Evolutionary conservation across 1,140 invertebrate species (phyloP), one percentile per base, ranked within the genome.

Genomic region (Contarinia nasturtii): DNA sequence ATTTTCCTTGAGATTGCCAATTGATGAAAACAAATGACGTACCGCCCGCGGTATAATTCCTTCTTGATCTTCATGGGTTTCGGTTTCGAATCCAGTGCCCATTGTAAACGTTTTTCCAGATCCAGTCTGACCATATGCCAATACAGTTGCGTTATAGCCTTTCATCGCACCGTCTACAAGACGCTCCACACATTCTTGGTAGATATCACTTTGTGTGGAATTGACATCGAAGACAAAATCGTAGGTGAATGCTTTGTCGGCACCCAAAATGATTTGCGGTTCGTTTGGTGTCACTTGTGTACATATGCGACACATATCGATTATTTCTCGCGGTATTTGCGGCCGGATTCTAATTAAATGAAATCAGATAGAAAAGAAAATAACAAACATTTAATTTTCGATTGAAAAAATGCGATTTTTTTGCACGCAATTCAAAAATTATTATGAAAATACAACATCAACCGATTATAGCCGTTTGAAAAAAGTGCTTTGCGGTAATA

Each of bases 81-180:
- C 80, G 2, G 88, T 73, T 55, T 97, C 92, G 65, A 97, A 96
- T 0, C 89, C 92, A 7, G 93, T 97, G 18, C 95, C 95, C 95
- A 98, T 98, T 0, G 92, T 93, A 61, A 92, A 96, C 0, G 95
- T 98, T 71, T 98, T 98, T 0, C 94, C 95, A 18, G 86, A 90
- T 0, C 91, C 91, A 42, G 91, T 96, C 76, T 90, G 93, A 49
- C 94, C 94, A 67, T 98, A 98, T 0, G 94, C 93, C 37, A 95
- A 67, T 20, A 95, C 82, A 5, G 93, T 98, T 7, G 91, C 90
- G 69, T 98, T 97, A 65, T 89, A 91, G 17, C 88, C 89, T 54
- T 89, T 77, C n/a, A 93, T 68, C 1, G 86, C 84, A 10, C 85
- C 83, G 48, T 87, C 80, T 22, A 99, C 80, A 3, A 98, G 72